Percentiles rank a stretch among this genome's conserved stretches.
Conservation (phyloP, 2,888 invertebrate genomes). For the Meganola albula region DNA sequence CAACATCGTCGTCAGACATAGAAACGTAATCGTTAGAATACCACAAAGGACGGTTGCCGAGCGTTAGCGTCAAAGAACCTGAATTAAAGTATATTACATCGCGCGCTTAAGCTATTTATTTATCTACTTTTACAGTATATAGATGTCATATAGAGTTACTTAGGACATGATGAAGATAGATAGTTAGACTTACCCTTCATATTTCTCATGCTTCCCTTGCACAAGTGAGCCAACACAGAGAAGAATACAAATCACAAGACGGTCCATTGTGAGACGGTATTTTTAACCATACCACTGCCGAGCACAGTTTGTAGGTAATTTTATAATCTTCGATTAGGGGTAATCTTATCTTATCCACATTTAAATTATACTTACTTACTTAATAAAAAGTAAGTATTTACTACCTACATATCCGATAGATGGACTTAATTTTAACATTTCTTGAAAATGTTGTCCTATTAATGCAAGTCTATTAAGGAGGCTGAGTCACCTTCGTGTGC, state of each 20-base stretch:
- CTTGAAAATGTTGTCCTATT: no score
- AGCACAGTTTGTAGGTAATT: slow-evolving; percentile 10
- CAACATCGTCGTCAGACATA: neutral
- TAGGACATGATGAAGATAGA: neutral
- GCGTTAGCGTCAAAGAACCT: neutral
- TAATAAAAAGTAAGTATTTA: no score
- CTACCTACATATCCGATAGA: no score
- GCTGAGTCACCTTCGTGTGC: no score
- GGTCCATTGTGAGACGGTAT: no score
- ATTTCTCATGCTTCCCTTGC: slow-evolving; percentile 56
- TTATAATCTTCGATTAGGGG: slow-evolving; percentile 24
- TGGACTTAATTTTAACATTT: no score
- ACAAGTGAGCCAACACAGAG: slow-evolving; percentile 37
- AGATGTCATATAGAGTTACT: neutral
- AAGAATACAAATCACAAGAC: slow-evolving; percentile 39
- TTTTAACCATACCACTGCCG: no score
- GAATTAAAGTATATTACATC: neutral
- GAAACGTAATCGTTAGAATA: neutral
- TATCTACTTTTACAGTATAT: neutral
- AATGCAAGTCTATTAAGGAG: no score
- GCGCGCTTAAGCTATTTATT: neutral
- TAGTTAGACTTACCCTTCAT: slow-evolving; percentile 55
- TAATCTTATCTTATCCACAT: no score
- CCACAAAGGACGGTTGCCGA: neutral
- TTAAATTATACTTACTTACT: no score